Conservation (phyloP, 2,888 invertebrate species). For the Orthosia gracilis region DNA sequence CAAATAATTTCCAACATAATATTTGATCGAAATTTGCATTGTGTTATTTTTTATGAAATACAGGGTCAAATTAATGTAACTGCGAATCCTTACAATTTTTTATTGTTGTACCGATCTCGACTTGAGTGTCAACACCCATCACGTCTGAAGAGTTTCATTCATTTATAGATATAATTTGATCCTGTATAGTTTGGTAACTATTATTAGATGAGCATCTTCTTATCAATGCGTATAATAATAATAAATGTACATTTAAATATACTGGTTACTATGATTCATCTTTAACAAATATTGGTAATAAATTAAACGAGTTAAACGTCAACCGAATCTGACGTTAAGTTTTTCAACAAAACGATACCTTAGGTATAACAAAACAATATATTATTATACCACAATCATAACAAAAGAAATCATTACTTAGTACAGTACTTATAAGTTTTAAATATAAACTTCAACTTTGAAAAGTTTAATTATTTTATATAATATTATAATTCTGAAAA, state of each 20-base stretch:
- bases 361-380: conserved; percentile 16
- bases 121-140: neutral
- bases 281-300: conserved; percentile 15
- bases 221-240: neutral
- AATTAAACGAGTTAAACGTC: conserved; percentile 9
- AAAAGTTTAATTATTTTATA: neutral
- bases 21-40: neutral
- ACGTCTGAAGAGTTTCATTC: neutral
- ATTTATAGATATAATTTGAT: neutral
- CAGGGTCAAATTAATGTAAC: neutral
- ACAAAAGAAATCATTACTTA: conserved; percentile 8
- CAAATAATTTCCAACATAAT: neutral
- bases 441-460: neutral
- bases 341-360: conserved; percentile 30
- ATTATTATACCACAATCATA: conserved; percentile 26
- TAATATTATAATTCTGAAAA: neutral
- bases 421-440: neutral
- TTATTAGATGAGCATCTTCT: neutral
- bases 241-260: neutral
- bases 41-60: neutral
- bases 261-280: neutral
- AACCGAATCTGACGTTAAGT: neutral
- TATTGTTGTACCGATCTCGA: neutral
- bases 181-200: neutral
- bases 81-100: neutral